Evolutionary conservation across 2,888 invertebrate genomes (phyloP).

Genomic region (Ophraella communa): DNA sequence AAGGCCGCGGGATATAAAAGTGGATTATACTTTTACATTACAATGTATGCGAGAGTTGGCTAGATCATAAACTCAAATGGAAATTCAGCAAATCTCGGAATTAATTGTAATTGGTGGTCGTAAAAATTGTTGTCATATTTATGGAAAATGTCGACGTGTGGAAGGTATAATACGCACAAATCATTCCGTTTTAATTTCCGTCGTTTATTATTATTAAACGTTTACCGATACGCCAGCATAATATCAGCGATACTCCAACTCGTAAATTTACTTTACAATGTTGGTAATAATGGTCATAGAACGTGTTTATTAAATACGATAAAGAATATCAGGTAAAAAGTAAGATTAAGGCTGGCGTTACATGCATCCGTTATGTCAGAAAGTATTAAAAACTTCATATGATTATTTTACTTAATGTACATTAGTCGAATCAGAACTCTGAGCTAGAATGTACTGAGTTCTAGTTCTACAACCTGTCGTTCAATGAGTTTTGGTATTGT

Average conservation of each 20-base stretch:
- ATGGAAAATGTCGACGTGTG: conserved; percentile 19
- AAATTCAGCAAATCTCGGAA: conserved; percentile 19
- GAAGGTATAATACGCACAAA: conserved; percentile 2
- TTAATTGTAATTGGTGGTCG: conserved; percentile 17
- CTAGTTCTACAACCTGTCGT: no score
- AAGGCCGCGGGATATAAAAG: conserved; percentile 26
- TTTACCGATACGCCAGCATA: no score
- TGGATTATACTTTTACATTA: conserved; percentile 24
- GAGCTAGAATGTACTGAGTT: no score
- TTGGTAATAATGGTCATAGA: not conserved
- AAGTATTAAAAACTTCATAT: no score
- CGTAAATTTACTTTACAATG: not conserved
- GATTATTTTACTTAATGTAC: no score
- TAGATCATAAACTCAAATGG: conserved; percentile 18
- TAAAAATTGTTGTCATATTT: conserved; percentile 23
- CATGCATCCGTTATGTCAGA: no score
- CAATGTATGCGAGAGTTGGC: conserved; percentile 20
- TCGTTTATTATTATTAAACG: not conserved
- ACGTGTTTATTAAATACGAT: no score
- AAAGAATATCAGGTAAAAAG: no score
- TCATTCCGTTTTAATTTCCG: conserved; percentile 18
- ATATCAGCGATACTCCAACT: no score
- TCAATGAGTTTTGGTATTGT: no score
- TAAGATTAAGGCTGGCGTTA: no score
- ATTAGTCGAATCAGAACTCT: no score